phyloP scores from a whole-genome alignment of 2,113 vertebrate genomes.

The Labeo rohita region DNA sequence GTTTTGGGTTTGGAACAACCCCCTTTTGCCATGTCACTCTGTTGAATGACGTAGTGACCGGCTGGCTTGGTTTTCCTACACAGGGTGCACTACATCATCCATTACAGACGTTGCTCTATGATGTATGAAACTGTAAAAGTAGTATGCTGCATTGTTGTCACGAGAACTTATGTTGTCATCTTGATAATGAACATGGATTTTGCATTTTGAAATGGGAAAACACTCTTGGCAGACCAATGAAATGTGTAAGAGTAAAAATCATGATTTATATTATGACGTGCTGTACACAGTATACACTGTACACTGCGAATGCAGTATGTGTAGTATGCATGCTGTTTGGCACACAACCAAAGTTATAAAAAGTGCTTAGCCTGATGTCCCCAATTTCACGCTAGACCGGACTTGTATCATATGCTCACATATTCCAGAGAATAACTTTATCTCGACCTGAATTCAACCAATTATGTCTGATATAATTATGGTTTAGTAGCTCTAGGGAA shows the following conservation, averaged over 20 bases:
- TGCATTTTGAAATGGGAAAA: not conserved
- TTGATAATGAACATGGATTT: not conserved
- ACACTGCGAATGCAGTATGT: not conserved
- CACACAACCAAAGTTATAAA: not conserved
- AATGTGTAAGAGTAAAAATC: not conserved
- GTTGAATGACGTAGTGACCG: conserved; percentile 5
- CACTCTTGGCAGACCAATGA: not conserved
- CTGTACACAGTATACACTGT: not conserved
- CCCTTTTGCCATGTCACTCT: conserved; percentile 14
- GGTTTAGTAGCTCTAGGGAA: conserved; percentile 30
- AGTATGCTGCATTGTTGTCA: not conserved
- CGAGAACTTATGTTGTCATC: not conserved
- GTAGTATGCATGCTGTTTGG: not conserved
- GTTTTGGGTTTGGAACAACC: not conserved
- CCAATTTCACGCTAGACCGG: conserved; percentile 23
- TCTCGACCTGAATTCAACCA: conserved; percentile 20
- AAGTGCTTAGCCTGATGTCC: not conserved
- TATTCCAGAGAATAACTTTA: conserved; percentile 8
- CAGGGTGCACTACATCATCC: not conserved
- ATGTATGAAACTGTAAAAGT: not conserved
- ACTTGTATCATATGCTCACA: not conserved
- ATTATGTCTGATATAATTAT: conserved; percentile 5
- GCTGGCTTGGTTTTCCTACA: not conserved
- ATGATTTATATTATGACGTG: not conserved
- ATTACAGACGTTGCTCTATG: not conserved